Evolutionary conservation across 2,888 invertebrate species (phyloP).

Genomic region (Balanococcus diminutus): DNA sequence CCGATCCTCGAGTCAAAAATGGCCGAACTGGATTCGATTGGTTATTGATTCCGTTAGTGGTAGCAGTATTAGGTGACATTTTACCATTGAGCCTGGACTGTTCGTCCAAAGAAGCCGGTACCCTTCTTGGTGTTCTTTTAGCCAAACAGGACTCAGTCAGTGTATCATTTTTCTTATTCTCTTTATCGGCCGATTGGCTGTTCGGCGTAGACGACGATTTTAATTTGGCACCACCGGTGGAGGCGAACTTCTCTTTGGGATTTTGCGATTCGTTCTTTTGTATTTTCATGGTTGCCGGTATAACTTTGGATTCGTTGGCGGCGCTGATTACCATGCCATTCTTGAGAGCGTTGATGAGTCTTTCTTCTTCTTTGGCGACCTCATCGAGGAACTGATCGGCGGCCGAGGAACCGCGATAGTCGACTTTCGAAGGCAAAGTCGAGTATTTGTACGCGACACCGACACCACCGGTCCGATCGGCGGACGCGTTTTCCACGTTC

Average conservation of each 20-base stretch:
- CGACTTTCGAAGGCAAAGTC: constrained; percentile 42
- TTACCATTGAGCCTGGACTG: constrained; percentile 60
- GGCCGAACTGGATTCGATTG: constrained; percentile 74
- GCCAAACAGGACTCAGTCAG: constrained; percentile 21
- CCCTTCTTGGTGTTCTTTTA: constrained; percentile 34
- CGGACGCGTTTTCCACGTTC: constrained; percentile 56
- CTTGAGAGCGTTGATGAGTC: constrained; percentile 77
- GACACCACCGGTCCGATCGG: constrained; percentile 59
- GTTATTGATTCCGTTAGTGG: constrained; percentile 56
- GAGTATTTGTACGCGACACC: constrained; percentile 36
- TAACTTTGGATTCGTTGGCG: constrained; percentile 10
- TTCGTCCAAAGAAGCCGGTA: not conserved
- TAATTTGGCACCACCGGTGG: constrained; percentile 46
- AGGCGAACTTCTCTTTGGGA: constrained; percentile 55
- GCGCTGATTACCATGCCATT: constrained; percentile 69
- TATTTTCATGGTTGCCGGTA: constrained; percentile 50
- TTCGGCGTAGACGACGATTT: not conserved
- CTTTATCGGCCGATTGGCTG: not conserved
- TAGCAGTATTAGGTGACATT: not conserved
- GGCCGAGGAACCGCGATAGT: not conserved
- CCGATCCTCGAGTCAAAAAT: constrained; percentile 86
- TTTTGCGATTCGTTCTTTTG: not conserved
- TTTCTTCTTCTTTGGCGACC: constrained; percentile 81
- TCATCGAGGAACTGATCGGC: constrained; percentile 64
- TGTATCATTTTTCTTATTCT: not conserved